Conservation (phyloP, 2,113 vertebrate genomes). For the Onychostruthus taczanowskii region DNA sequence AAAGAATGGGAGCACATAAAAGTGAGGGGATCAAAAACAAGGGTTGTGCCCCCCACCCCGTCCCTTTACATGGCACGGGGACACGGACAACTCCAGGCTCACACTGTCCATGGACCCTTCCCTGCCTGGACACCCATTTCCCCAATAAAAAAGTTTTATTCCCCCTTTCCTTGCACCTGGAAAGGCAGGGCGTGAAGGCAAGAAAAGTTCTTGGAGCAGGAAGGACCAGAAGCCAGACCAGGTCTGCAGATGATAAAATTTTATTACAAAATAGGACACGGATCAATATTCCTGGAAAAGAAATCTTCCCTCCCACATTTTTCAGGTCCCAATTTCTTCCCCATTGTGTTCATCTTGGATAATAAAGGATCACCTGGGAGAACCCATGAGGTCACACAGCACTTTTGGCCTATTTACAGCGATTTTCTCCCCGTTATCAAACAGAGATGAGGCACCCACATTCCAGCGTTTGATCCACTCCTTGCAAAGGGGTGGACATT, state of each 20-base stretch:
- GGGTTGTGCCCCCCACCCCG: background rate
- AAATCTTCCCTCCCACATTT: background rate
- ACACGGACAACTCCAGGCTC: background rate
- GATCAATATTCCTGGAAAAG: background rate
- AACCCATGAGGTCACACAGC: background rate
- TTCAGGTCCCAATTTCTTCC: background rate
- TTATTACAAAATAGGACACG: constrained; percentile 58
- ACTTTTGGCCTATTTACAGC: constrained; percentile 37
- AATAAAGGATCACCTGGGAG: background rate
- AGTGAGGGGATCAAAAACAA: too few relatives aligned
- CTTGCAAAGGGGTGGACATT: background rate
- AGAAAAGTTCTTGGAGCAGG: background rate
- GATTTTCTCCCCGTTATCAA: background rate
- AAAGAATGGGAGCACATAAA: background rate
- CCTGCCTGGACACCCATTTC: background rate
- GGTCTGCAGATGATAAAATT: background rate
- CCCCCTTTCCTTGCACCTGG: background rate
- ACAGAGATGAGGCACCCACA: background rate
- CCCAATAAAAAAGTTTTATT: background rate
- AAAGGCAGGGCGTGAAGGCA: background rate
- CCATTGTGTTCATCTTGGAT: background rate
- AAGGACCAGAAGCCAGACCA: background rate
- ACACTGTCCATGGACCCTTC: accelerated
- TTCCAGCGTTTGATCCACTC: background rate
- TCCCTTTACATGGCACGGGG: background rate